phyloP scores from a whole-genome alignment of 2,113 vertebrate genomes.

The Pan paniscus region DNA sequence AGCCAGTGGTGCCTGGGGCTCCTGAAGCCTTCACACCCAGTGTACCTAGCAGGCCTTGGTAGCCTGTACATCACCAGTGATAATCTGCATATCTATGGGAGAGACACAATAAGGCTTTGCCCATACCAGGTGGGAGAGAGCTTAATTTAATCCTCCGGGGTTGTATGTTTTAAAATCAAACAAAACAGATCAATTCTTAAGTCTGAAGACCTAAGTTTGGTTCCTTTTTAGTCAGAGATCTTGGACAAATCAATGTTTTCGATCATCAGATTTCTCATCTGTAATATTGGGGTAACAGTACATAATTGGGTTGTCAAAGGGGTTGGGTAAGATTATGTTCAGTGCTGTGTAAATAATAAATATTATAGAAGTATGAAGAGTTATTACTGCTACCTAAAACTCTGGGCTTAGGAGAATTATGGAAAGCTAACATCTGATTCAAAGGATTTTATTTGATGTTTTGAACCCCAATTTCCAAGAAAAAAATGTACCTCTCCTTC shows the following conservation, averaged over 20 bases:
- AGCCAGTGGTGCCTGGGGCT: not conserved
- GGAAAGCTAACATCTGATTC: not conserved
- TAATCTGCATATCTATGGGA: not conserved
- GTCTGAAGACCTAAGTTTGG: not conserved
- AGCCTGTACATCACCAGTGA: not conserved
- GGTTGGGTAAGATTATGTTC: not conserved
- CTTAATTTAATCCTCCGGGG: not conserved
- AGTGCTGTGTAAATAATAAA: constrained; percentile 29
- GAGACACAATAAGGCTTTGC: not conserved
- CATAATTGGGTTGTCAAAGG: constrained; percentile 18
- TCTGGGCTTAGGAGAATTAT: not conserved
- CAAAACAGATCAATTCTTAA: not conserved
- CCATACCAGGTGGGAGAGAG: not conserved
- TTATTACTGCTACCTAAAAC: not conserved
- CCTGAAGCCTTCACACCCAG: not conserved
- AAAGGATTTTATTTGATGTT: not conserved
- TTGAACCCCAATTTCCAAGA: not conserved
- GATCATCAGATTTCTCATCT: not conserved
- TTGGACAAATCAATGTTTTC: not conserved
- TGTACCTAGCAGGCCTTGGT: not conserved
- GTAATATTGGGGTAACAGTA: not conserved
- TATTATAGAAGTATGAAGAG: not conserved
- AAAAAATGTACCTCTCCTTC: not conserved
- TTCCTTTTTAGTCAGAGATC: not conserved
- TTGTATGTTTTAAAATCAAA: not conserved